Conservation (phyloP, 1,140 invertebrate genomes). For the Drosophila paulistorum region DNA sequence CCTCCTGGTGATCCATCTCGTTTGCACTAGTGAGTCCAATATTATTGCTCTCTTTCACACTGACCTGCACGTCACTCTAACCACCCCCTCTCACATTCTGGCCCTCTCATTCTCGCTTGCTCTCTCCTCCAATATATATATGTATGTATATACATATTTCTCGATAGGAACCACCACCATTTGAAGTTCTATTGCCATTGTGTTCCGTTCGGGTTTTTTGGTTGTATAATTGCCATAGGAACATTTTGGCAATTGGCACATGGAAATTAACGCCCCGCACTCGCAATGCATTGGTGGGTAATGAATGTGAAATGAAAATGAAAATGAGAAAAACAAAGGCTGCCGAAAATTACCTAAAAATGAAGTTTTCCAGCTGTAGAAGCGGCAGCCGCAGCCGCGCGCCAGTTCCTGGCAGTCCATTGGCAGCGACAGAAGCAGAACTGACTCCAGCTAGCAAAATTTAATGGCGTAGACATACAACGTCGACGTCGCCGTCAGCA, state of each 20-base stretch:
- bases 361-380: conserved; percentile 66
- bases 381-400: conserved; percentile 26
- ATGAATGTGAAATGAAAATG: conserved; percentile 79
- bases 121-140: no score
- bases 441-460: conserved; percentile 29
- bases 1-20: conserved; percentile 20
- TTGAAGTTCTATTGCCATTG: conserved; percentile 42
- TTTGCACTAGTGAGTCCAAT: not conserved
- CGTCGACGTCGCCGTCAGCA: conserved; percentile 69
- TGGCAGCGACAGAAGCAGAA: conserved; percentile 11
- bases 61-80: not conserved
- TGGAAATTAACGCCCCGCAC: conserved; percentile 67
- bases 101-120: not conserved
- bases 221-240: conserved; percentile 45
- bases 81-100: not conserved
- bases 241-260: conserved; percentile 52
- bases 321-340: conserved; percentile 65
- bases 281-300: conserved; percentile 36
- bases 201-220: conserved; percentile 17
- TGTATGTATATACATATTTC: no score
- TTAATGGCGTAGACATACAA: conserved; percentile 70
- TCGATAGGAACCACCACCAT: conserved; percentile 25
- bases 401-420: conserved; percentile 4
- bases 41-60: conserved; percentile 10
- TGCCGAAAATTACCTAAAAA: conserved; percentile 72